Evolutionary conservation across 2,888 invertebrate species (phyloP).

Genomic region (Melikaiella ostensackeni): DNA sequence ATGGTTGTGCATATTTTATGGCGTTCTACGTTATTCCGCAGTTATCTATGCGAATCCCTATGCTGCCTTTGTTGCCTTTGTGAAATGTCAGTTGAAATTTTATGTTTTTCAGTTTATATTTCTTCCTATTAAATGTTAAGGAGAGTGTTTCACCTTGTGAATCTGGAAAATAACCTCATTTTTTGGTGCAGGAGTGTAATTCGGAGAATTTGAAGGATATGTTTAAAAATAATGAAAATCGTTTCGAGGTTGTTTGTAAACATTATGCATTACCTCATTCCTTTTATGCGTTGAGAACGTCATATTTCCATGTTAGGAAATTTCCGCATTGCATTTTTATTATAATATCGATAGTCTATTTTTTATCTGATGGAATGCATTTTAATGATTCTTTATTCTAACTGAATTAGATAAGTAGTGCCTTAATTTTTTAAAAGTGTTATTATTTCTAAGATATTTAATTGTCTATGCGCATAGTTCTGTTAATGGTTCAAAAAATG

Average conservation of each 20-base stretch:
- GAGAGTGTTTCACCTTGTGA: not conserved
- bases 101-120: not conserved
- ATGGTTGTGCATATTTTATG: conserved; percentile 1
- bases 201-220: not conserved
- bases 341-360: not conserved
- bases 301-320: conserved; percentile 36
- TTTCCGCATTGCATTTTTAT: conserved; percentile 36
- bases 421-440: not conserved
- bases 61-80: not conserved
- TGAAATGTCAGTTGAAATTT: not conserved
- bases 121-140: not conserved
- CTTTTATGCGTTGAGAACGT: conserved; percentile 30
- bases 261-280: conserved; percentile 34
- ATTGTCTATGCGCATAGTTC: not conserved
- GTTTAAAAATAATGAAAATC: not conserved
- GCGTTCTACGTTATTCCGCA: not conserved
- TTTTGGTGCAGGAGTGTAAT: not conserved
- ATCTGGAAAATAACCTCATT: conserved; percentile 2
- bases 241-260: conserved; percentile 38
- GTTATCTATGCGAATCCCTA: not conserved
- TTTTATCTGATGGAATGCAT: conserved; percentile 1
- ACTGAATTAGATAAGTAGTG: not conserved
- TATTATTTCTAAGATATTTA: not conserved
- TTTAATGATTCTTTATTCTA: not conserved
- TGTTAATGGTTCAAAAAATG: not conserved